Evolutionary conservation across 2,797 vertebrate species (phyloP), one percentile per base, ranked within the genome.

Genomic region (Argya squamiceps): DNA sequence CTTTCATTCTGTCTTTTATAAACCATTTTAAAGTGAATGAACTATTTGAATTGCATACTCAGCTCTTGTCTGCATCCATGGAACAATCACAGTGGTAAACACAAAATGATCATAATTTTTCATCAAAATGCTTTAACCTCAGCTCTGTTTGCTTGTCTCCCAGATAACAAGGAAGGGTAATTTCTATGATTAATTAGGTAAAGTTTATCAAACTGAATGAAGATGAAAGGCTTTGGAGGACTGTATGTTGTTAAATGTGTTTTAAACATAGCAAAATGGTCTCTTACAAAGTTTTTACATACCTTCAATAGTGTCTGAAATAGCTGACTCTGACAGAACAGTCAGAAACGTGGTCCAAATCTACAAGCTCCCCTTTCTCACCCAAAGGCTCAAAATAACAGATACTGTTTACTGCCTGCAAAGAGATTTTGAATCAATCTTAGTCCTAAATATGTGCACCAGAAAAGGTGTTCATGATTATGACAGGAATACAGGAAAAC

Each of bases 21-120:
- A 93, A 50, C 32, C 18, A 39, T 87, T 95, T 91, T 60, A 47
- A 89, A 80, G 24, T 67, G 70, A 91, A 74, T 53, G 34, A 39
- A 60, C 32, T 76, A 79, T 84, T 91, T 88, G 93, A 94, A 90
- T 92, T 94, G 67, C 77, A 96, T 94, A 95, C 70, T 79, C 67
- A 74, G 63, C 15, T 94, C 67, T 69, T 63, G 29, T 52, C 49
- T 89, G 62, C 32, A 59, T 59, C 32, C 60, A 37, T 1, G 4
- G 69, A 91, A 87, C 67, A 89, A 93, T 92, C 70, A 75, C 5
- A 4, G 44, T 39, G 44, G 67, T 63, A 87, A 67, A 68, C 0
- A 3, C 11, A 77, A 68, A 92, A 70, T 0, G 1, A 73, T 63
- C 19, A 55, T 37, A 59, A 69, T 89, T 89, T 95, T 84, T 93